Evolutionary conservation across 2,797 vertebrate species (phyloP).

Genomic region (Coendou prehensilis): DNA sequence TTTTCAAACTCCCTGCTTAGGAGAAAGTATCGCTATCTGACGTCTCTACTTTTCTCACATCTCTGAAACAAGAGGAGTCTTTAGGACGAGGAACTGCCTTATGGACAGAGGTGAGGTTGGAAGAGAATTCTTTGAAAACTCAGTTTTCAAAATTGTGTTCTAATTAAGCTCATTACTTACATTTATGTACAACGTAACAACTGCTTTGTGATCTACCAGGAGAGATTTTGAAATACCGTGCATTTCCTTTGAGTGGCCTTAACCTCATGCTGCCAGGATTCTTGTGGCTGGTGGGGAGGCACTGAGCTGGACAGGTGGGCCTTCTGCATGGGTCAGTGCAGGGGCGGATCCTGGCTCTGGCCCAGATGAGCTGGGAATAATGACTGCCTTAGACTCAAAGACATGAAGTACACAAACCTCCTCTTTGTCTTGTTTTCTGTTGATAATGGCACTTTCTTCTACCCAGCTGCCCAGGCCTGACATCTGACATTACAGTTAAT

Average conservation of each 20-base stretch:
- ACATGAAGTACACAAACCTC: neutral
- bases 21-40: conserved; percentile 92
- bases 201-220: neutral
- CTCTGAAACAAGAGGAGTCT: conserved; percentile 94
- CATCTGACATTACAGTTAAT: neutral
- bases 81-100: conserved; percentile 92
- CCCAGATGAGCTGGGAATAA: neutral
- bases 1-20: conserved; percentile 77
- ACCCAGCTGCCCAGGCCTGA: neutral
- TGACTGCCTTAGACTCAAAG: neutral
- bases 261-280: neutral
- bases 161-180: neutral
- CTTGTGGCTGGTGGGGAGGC: neutral
- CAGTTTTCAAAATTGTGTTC: neutral
- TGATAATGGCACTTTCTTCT: neutral
- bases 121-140: neutral
- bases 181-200: neutral
- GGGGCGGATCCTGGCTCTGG: neutral
- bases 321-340: too few relatives aligned
- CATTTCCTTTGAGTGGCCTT: neutral
- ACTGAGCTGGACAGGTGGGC: too few relatives aligned
- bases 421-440: neutral
- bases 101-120: conserved; percentile 93
- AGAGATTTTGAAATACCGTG: neutral
- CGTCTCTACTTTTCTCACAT: conserved; percentile 92